Evolutionary conservation across 2,888 invertebrate genomes (phyloP).

Genomic region (Hyppa rectilinea): DNA sequence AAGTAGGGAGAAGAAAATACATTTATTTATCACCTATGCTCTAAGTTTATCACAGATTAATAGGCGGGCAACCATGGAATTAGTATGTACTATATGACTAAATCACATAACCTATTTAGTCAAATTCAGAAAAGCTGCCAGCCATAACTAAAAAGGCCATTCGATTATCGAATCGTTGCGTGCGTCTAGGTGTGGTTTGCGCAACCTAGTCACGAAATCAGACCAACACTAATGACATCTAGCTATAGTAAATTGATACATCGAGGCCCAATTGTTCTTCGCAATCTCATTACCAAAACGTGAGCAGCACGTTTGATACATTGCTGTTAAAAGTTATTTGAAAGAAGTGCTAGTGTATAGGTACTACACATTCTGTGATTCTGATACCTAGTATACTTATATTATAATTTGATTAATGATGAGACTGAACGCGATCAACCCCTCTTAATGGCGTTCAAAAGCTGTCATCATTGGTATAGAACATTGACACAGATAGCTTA

Average conservation of each 20-base stretch:
- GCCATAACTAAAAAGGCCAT: constrained; percentile 36
- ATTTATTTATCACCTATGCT: too few species aligned
- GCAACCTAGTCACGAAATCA: constrained; percentile 44
- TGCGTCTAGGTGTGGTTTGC: constrained; percentile 55
- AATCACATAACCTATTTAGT: neutral
- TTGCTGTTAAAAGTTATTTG: neutral
- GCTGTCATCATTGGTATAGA: too few species aligned
- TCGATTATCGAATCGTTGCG: constrained; percentile 60
- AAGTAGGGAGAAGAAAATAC: neutral
- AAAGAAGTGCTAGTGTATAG: neutral
- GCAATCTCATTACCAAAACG: neutral
- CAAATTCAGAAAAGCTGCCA: neutral
- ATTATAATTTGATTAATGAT: too few species aligned
- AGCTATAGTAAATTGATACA: constrained; percentile 24
- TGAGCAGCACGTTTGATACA: neutral
- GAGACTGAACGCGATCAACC: too few species aligned
- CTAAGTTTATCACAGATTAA: neutral
- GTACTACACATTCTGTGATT: too few species aligned
- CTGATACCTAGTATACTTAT: too few species aligned
- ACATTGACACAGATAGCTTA: too few species aligned
- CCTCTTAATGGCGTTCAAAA: too few species aligned
- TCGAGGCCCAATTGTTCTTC: neutral
- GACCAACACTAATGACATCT: constrained; percentile 30
- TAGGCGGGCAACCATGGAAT: too few species aligned
- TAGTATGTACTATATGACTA: too few species aligned